Evolutionary conservation across 2,797 vertebrate species (phyloP).

Genomic region (Ptychadena robeensis): DNA sequence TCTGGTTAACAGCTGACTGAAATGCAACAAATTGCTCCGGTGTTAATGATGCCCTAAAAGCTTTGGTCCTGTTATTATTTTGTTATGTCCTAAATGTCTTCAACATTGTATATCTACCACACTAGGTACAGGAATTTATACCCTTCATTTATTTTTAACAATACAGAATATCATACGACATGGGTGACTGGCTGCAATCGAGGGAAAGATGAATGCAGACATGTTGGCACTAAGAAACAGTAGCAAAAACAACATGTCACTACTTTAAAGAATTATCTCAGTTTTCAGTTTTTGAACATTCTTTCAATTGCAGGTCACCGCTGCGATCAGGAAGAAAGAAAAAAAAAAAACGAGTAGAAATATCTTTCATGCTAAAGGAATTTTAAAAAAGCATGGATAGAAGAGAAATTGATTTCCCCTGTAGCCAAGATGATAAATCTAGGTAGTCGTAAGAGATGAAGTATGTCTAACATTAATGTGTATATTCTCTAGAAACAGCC

Average conservation of each 20-base stretch:
- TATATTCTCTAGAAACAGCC: slow-evolving; percentile 32
- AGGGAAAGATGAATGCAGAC: no score
- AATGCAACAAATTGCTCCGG: no score
- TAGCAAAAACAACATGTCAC: not conserved
- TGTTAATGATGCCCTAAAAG: no score
- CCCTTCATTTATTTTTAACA: not conserved
- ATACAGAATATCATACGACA: not conserved
- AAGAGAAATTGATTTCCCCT: slow-evolving; percentile 38
- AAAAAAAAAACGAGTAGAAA: not conserved
- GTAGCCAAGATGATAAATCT: slow-evolving; percentile 39
- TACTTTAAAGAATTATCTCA: not conserved
- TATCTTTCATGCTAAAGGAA: slow-evolving; percentile 6
- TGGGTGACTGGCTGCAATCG: no score
- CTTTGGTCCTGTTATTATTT: no score
- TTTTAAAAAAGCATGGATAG: slow-evolving; percentile 20
- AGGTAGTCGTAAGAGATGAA: slow-evolving; percentile 36
- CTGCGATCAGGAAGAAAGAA: not conserved
- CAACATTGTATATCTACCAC: no score
- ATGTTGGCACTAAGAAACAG: not conserved
- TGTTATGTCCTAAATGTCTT: no score
- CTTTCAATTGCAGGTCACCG: not conserved
- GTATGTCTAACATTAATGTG: slow-evolving; percentile 44
- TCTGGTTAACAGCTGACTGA: no score
- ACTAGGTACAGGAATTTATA: no score
- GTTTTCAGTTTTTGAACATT: not conserved